Conservation (phyloP, 2,113 vertebrate genomes). For the Capricornis sumatraensis region DNA sequence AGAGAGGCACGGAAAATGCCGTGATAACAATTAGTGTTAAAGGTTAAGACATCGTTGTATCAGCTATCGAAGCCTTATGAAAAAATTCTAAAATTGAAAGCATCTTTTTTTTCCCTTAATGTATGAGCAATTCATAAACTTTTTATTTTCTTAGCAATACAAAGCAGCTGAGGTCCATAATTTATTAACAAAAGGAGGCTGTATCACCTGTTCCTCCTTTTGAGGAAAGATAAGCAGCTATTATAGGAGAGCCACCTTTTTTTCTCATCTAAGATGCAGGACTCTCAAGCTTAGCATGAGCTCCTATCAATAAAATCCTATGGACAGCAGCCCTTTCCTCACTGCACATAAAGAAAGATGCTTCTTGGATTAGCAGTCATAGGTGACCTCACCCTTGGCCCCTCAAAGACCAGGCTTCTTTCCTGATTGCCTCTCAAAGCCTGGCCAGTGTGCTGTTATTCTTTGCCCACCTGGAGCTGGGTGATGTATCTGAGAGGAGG, state of each 20-base stretch:
- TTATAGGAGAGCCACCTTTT: background rate
- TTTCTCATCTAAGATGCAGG: background rate
- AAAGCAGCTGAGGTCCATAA: background rate
- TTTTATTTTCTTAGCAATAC: background rate
- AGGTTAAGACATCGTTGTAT: background rate
- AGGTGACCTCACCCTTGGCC: background rate
- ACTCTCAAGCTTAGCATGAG: background rate
- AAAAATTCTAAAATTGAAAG: background rate
- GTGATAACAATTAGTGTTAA: background rate
- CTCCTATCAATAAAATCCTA: no score
- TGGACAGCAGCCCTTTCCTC: no score
- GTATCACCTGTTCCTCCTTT: background rate
- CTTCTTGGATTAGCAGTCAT: no score
- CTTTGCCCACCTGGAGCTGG: no score
- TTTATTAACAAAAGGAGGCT: background rate
- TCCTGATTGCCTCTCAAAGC: background rate
- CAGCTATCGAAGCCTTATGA: background rate
- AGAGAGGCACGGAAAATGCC: background rate
- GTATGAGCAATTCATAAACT: background rate
- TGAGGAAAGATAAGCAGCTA: background rate
- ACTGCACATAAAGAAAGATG: rapidly evolving
- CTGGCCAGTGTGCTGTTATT: rapidly evolving
- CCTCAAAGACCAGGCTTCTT: background rate
- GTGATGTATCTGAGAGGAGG: no score
- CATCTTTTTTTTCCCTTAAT: background rate